A percentile compares a stretch with the other conserved stretches of the same genome.
These are phyloP conservation scores for Diglossa cyanea DNA, from an alignment of 2,797 vertebrate species.

Conservation along the genomic window DNA sequence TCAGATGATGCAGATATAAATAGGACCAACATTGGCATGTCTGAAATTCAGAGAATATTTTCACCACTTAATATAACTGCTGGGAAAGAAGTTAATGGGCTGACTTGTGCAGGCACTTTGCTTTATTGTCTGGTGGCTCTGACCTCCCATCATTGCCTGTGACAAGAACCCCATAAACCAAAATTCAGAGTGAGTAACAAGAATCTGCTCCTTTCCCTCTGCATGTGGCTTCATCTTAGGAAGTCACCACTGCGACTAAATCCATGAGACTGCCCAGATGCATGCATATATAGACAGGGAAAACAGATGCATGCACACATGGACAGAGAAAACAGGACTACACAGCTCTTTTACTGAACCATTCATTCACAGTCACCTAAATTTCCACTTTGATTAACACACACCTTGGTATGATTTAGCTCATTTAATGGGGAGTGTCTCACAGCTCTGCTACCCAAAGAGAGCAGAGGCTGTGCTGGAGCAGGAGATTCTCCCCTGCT, in stretches of 20 bases:
- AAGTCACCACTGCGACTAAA: not conserved
- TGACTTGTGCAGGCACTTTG: not conserved
- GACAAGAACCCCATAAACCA: not conserved
- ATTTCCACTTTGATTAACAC: not conserved
- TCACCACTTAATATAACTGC: conserved; percentile 5
- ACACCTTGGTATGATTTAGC: not conserved
- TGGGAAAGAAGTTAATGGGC: not conserved
- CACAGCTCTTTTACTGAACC: not conserved
- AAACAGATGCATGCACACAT: accelerated
- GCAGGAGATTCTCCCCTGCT: not conserved
- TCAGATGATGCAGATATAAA: conserved; percentile 1
- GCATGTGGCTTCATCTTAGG: not conserved
- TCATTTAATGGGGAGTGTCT: not conserved
- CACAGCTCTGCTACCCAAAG: not conserved
- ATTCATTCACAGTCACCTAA: not conserved
- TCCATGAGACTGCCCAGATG: not conserved
- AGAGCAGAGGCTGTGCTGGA: not conserved
- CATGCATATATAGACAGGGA: accelerated
- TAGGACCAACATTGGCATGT: not conserved
- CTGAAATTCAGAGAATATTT: conserved; percentile 30
- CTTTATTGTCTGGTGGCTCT: not conserved
- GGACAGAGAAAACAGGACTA: not conserved
- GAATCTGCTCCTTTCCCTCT: not conserved
- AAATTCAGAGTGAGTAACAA: not conserved
- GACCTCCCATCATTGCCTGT: not conserved